Evolutionary conservation across 2,113 vertebrate species (phyloP).

Genomic region (Sinocyclocheilus anophthalmus): DNA sequence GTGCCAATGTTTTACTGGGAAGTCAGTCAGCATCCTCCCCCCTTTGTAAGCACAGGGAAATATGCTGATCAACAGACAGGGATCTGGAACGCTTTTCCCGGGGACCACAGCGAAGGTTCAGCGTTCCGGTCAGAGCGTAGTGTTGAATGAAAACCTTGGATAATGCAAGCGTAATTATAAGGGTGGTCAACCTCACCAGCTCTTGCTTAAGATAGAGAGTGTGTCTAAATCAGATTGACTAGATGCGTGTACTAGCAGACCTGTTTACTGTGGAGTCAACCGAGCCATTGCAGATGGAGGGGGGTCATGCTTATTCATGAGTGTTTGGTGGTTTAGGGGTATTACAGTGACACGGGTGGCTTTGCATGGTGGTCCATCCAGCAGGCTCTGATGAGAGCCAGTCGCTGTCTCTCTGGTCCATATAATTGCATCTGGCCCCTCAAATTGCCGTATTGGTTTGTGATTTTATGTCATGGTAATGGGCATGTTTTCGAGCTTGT

Average conservation of each 20-base stretch:
- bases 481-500: not conserved
- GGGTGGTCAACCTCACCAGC: conserved; percentile 12
- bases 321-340: not conserved
- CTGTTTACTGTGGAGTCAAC: conserved; percentile 22
- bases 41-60: conserved; percentile 21
- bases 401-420: not conserved
- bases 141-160: conserved; percentile 31
- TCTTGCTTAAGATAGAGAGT: conserved; percentile 6
- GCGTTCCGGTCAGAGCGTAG: not conserved
- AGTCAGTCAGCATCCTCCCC: conserved; percentile 13
- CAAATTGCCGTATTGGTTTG: conserved; percentile 1
- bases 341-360: not conserved
- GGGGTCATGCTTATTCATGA: conserved; percentile 38
- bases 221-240: not conserved
- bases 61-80: conserved; percentile 29
- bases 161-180: conserved; percentile 27
- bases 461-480: not conserved
- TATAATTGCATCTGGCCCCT: not conserved
- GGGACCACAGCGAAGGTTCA: conserved; percentile 11
- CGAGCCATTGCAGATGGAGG: not conserved
- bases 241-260: not conserved
- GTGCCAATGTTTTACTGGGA: conserved; percentile 38
- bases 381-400: not conserved
- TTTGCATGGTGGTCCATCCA: conserved; percentile 15
- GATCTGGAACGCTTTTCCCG: conserved; percentile 22